These are phyloP conservation scores for Trichogramma evanescens DNA, from an alignment of 2,888 invertebrate species.

Conservation along the genomic window DNA sequence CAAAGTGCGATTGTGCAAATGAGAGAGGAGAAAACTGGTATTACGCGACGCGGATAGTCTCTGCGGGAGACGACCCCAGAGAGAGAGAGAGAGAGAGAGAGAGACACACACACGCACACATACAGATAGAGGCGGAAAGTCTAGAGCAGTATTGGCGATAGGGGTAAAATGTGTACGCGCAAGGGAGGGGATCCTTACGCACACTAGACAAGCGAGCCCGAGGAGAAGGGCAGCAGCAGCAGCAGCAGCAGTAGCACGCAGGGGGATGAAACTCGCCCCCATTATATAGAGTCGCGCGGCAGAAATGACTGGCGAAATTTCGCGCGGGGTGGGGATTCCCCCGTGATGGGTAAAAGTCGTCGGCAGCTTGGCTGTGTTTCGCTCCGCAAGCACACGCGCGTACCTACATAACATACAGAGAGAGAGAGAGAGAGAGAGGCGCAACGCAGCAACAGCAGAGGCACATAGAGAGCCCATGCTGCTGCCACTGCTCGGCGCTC, in stretches of 20 bases:
- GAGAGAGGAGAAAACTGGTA: conserved; percentile 6
- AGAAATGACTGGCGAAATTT: no score
- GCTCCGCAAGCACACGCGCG: no score
- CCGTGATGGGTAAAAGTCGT: conserved; percentile 2
- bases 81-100: conserved; percentile 12
- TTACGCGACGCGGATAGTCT: conserved; percentile 3
- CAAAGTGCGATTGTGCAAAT: conserved; percentile 17
- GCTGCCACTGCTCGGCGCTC: conserved; percentile 24
- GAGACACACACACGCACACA: conserved; percentile 2
- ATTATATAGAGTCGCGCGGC: no score
- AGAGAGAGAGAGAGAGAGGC: conserved; percentile 8
- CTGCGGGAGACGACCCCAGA: neutral
- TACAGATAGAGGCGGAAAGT: conserved; percentile 1
- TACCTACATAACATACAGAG: neutral
- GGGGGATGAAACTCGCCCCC: neutral
- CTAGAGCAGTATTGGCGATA: conserved; percentile 2
- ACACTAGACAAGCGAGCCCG: neutral
- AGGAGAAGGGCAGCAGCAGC: neutral
- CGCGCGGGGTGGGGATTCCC: neutral
- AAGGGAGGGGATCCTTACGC: no score
- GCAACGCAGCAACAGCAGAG: conserved; percentile 5
- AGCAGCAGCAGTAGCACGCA: neutral
- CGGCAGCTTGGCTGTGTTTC: conserved; percentile 9
- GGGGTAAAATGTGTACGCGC: neutral
- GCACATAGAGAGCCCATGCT: conserved; percentile 5